phyloP scores from a whole-genome alignment of 2,797 vertebrate species.

The Microhierax caerulescens region DNA sequence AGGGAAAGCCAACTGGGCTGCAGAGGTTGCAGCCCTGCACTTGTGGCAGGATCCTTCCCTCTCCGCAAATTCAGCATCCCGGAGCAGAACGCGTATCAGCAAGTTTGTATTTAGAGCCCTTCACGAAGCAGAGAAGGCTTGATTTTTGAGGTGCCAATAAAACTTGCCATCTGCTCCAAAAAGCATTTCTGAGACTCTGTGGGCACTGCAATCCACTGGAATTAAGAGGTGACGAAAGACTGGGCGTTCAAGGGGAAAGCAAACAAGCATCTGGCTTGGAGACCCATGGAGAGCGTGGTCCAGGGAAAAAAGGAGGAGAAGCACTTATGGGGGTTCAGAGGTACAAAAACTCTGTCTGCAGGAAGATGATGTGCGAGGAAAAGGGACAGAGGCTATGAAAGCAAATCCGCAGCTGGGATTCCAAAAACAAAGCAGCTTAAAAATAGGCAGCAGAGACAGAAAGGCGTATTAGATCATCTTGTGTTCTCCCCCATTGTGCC shows the following conservation, averaged over 20 bases:
- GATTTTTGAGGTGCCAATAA: background rate
- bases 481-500: background rate
- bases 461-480: background rate
- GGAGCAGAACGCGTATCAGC: background rate
- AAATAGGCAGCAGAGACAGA: conserved; percentile 11
- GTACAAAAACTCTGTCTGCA: background rate
- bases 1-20: background rate
- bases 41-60: background rate
- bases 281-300: accelerated
- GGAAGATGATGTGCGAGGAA: background rate
- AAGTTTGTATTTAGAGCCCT: background rate
- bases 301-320: background rate
- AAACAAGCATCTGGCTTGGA: background rate
- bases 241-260: background rate
- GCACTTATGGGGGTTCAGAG: background rate
- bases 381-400: background rate
- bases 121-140: background rate
- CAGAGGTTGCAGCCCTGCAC: background rate
- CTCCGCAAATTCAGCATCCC: background rate
- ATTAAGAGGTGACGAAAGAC: background rate
- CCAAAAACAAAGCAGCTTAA: conserved; percentile 18
- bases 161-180: background rate
- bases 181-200: background rate
- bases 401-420: conserved; percentile 18
- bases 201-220: background rate